Percentiles rank a stretch among this genome's conserved stretches.
Conservation (phyloP, 2,113 vertebrate genomes). For the Ivindomyrus marchei region DNA sequence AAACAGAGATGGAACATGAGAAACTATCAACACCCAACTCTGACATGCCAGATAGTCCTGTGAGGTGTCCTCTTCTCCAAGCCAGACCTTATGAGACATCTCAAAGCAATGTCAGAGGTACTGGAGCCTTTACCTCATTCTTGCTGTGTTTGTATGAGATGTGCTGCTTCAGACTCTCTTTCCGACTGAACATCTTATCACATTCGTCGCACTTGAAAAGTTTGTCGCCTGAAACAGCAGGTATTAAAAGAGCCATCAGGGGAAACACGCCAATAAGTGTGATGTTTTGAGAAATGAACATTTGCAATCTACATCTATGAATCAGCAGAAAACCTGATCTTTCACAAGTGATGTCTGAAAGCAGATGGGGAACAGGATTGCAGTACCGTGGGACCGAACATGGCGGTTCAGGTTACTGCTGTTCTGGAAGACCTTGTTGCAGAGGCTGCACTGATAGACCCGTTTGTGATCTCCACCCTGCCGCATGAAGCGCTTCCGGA, state of each 20-base stretch:
- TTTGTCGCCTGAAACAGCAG: constrained; percentile 75
- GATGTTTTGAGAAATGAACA: background rate
- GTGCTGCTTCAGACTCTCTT: constrained; percentile 96
- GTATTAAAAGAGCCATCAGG: background rate
- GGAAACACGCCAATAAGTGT: background rate
- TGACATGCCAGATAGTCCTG: background rate
- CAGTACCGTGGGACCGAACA: constrained; percentile 85
- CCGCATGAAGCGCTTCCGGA: constrained; percentile 64
- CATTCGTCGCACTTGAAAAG: constrained; percentile 97
- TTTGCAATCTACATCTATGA: background rate
- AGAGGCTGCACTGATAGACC: constrained; percentile 84
- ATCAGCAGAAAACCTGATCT: background rate
- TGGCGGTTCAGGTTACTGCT: constrained; percentile 98
- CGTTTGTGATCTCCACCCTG: constrained; percentile 81
- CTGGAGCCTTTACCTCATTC: constrained; percentile 63
- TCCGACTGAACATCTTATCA: constrained; percentile 95
- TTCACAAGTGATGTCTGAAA: background rate
- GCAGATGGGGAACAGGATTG: background rate
- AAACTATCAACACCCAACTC: background rate
- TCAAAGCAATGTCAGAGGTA: background rate
- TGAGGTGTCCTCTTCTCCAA: background rate
- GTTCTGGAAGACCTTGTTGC: constrained; percentile 95
- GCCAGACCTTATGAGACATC: background rate
- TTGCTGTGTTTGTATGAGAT: constrained; percentile 99
- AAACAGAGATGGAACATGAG: constrained; percentile 12